Evolutionary conservation across 2,797 vertebrate genomes (phyloP).

Genomic region (Philypnodon macrostomus): DNA sequence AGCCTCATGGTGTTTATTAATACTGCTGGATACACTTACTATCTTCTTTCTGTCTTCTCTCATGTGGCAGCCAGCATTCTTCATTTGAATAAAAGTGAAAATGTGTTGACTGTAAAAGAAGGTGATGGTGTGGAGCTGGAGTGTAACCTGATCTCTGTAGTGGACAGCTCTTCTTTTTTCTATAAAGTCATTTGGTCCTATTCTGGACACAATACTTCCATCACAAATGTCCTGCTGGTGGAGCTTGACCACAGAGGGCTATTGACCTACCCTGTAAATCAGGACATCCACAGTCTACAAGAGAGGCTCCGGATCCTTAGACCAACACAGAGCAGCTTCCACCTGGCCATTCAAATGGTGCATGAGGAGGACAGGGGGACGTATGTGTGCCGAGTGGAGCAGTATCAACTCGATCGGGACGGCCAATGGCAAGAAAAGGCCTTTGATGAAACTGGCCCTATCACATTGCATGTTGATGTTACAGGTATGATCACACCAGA

Average conservation of each 20-base stretch:
- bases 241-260: constrained; percentile 47
- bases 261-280: constrained; percentile 33
- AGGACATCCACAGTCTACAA: constrained; percentile 23
- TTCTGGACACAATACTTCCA: background rate
- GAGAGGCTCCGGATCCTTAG: constrained; percentile 47
- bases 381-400: constrained; percentile 56
- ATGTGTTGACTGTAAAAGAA: constrained; percentile 13
- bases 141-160: constrained; percentile 43
- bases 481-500: constrained; percentile 34
- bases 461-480: constrained; percentile 29
- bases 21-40: background rate
- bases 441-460: constrained; percentile 17
- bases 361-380: constrained; percentile 45
- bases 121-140: constrained; percentile 31
- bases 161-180: constrained; percentile 16
- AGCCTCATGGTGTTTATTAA: background rate
- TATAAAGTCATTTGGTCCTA: constrained; percentile 56
- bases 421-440: constrained; percentile 48
- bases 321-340: constrained; percentile 40
- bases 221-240: constrained; percentile 12
- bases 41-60: background rate
- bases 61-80: constrained; percentile 40
- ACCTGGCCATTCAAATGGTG: constrained; percentile 36
- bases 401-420: constrained; percentile 42
- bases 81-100: constrained; percentile 8